Percentiles rank a stretch among this genome's conserved stretches.
phyloP scores from a whole-genome alignment of 2,113 vertebrate genomes.

The Zosterops pallidus region DNA sequence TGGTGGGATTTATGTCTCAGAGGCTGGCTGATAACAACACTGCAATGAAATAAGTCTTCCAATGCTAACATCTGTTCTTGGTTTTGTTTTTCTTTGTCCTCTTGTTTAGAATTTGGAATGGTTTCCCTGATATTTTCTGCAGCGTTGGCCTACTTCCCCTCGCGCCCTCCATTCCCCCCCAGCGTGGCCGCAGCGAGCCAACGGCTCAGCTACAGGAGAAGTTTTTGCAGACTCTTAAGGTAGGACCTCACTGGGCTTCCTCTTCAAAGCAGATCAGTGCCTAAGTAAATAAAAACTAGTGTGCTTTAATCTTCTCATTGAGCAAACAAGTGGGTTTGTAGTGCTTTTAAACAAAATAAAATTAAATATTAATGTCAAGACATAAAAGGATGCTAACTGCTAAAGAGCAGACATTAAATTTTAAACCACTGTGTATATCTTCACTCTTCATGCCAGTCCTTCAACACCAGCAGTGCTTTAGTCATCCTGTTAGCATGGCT shows the following conservation, averaged over 20 bases:
- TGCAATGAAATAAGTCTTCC: neutral
- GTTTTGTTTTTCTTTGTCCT: conserved; percentile 36
- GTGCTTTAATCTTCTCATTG: conserved; percentile 48
- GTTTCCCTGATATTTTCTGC: conserved; percentile 86
- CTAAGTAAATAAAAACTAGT: conserved; percentile 37
- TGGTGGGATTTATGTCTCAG: neutral
- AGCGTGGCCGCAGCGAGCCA: conserved; percentile 96
- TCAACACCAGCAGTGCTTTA: neutral
- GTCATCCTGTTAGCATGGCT: neutral
- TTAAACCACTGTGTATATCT: neutral
- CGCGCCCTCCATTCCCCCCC: conserved; percentile 90
- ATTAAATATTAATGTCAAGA: conserved; percentile 48
- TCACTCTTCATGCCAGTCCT: neutral
- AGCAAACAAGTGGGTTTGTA: conserved; percentile 32
- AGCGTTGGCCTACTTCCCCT: conserved; percentile 90
- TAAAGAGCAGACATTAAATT: conserved; percentile 39
- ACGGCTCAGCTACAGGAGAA: conserved; percentile 91
- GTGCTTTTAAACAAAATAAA: conserved; percentile 48
- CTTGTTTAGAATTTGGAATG: conserved; percentile 83
- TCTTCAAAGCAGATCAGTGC: conserved; percentile 11
- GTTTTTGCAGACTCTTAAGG: conserved; percentile 92
- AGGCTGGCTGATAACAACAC: neutral
- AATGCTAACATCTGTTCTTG: neutral
- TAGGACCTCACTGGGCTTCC: conserved; percentile 46
- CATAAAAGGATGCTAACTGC: conserved; percentile 32